These are phyloP conservation scores for Rissa tridactyla DNA, from an alignment of 2,113 vertebrate genomes.

Conservation along the genomic window DNA sequence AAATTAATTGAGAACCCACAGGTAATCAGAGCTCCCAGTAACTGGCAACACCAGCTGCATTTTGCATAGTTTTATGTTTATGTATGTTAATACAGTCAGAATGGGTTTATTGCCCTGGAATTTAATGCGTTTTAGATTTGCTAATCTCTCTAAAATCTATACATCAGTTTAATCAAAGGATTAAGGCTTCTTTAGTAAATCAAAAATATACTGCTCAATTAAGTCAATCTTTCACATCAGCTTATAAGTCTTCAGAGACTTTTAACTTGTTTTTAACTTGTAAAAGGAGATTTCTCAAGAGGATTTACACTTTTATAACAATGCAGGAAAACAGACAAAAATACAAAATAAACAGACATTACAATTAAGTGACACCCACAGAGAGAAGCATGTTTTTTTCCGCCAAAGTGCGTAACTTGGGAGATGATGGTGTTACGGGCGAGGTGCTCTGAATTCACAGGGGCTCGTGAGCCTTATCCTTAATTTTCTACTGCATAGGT, in stretches of 20 bases:
- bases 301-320: constrained; percentile 40
- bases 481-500: neutral
- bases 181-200: constrained; percentile 58
- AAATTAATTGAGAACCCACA: neutral
- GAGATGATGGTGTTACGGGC: neutral
- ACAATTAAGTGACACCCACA: neutral
- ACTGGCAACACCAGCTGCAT: neutral
- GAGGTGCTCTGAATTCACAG: neutral
- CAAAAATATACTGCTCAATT: constrained; percentile 68
- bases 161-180: constrained; percentile 47
- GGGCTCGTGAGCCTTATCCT: neutral
- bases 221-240: constrained; percentile 66
- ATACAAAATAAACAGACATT: neutral
- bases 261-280: neutral
- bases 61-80: neutral
- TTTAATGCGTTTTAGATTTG: constrained; percentile 56
- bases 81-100: neutral
- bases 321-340: constrained; percentile 3
- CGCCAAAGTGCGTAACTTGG: neutral
- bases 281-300: constrained; percentile 44
- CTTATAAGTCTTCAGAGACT: constrained; percentile 60
- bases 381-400: neutral
- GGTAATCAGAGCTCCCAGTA: neutral
- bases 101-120: neutral
- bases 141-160: constrained; percentile 58